Base-by-base conservation (phyloP, 1,140 invertebrate species). In the Helicoverpa armigera region DNA sequence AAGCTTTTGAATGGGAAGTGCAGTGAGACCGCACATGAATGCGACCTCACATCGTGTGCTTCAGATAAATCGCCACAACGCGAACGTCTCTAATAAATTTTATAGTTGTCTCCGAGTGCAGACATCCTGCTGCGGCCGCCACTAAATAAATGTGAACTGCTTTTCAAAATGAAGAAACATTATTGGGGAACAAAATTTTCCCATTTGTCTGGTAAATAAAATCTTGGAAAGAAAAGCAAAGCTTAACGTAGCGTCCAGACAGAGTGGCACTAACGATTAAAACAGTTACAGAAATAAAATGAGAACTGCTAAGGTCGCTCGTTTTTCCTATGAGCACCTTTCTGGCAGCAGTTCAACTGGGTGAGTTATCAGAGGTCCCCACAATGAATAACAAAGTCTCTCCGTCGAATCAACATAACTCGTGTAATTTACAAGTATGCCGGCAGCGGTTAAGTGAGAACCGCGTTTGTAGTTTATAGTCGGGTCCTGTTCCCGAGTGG, bases 391-490 rank as follows among this genome's bases (percentile, higher is more conserved):
- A 43, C 50, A 77, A 77, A 77, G 50, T 56, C 43, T 16, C 16
- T 70, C 63, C 48, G 48, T 23, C 10, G 50, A 51, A n/a, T 51
- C 18, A 4, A 48, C 60, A 35, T 56, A 35, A 77, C 29, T 77
- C 48, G 48, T 43, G 58, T 23, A 31, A 63, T 63, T 76, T 29
- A 63, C 48, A 31, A 31, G 18, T 43, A 1, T 10, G 35, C 16
- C 12, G 4, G 50, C 67, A 18, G 69, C 69, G 14, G 23, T 31
- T 29, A 53, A 35, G 18, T 76, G 56, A 60, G 73, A 48, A 75
- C 35, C 73, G 73, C 7, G 54, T 18, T 63, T 51, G 74, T 76
- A 51, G 23, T 77, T 77, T 77, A 77, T 77, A 61, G 23, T 65
- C 67, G 12, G 43, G 56, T 60, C 23, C 18, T 16, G 18, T 16